Base-by-base conservation (phyloP, 2,113 vertebrate genomes). In the Spea bombifrons region DNA sequence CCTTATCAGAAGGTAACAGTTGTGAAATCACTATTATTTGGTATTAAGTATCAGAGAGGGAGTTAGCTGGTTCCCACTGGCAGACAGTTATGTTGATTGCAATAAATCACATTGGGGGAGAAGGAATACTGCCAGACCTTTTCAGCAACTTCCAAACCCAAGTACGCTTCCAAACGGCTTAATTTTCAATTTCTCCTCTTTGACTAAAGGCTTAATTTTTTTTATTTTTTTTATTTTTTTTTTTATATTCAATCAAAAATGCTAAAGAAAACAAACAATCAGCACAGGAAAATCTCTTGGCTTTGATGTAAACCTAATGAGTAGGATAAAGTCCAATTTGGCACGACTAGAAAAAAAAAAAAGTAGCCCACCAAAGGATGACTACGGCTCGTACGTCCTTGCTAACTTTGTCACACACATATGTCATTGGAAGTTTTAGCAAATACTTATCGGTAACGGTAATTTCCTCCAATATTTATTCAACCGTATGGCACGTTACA, bases 1-100 rank as follows among this genome's bases (percentile, higher is more conserved):
- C 81, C 84, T 82, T 85, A 83, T 85, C 82, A 83, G 80, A 83
- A 85, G 78, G 78, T 81, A 72, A 66, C 82, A 83, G 81, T 85
- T 77, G 77, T 83, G 77, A 80, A 76, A 72, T 79, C 66, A 76
- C 80, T 83, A 84, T 84, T 83, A 84, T 82, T 81, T 78, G 82
- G 79, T 81, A 83, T 83, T 85, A 83, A 82, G 78, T 78, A 75
- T 79, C 55, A 66, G 78, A 67, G 71, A 75, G 81, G 80, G 83
- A 76, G 76, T 82, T 67, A 74, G 73, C 76, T 48, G 77, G 77
- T 75, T 80, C 77, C 75, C 66, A 79, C 82, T 82, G 65, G 63
- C 74, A 77, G 80, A 70, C 76, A 75, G 74, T 75, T 71, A 53
- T 75, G 81, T 83, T 82, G 81, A 80, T 83, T 85, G 82, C 80